Conservation (phyloP, 2,113 vertebrate species). For the Eulacestoma nigropectus region DNA sequence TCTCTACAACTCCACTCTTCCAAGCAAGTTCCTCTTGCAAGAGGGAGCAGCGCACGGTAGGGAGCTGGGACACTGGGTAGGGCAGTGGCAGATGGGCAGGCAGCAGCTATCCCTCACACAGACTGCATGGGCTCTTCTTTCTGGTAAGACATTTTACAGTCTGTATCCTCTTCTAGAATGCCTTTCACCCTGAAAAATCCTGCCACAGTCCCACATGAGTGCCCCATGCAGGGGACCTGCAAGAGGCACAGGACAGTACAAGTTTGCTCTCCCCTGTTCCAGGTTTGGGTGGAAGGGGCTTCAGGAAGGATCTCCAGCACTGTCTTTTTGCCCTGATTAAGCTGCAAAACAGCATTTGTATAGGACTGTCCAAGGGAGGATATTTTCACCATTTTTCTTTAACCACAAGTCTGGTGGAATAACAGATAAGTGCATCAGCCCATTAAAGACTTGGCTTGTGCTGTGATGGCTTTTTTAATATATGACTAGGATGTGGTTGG, state of each 20-base stretch:
- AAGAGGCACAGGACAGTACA: not conserved
- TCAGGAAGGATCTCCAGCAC: not conserved
- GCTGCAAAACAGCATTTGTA: not conserved
- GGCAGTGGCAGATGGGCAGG: not conserved
- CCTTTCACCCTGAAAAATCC: not conserved
- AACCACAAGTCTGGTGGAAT: not conserved
- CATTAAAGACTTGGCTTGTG: conserved; percentile 5
- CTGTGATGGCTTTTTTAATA: not conserved
- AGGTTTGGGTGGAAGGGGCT: too few relatives aligned
- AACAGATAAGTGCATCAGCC: not conserved
- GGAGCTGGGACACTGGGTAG: not conserved
- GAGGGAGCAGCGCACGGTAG: not conserved
- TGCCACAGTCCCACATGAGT: fast-evolving
- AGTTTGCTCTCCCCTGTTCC: not conserved
- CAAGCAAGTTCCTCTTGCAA: not conserved
- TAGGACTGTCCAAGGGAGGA: not conserved
- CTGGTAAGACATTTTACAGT: not conserved
- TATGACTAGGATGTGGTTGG: not conserved
- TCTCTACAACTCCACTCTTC: not conserved
- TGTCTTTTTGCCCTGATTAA: not conserved
- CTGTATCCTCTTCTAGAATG: not conserved
- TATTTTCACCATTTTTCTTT: not conserved
- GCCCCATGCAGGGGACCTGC: not conserved
- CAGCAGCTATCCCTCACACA: fast-evolving
- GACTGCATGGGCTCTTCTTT: not conserved